Conservation (phyloP, 2,113 vertebrate genomes). For the Vicugna pacos region DNA sequence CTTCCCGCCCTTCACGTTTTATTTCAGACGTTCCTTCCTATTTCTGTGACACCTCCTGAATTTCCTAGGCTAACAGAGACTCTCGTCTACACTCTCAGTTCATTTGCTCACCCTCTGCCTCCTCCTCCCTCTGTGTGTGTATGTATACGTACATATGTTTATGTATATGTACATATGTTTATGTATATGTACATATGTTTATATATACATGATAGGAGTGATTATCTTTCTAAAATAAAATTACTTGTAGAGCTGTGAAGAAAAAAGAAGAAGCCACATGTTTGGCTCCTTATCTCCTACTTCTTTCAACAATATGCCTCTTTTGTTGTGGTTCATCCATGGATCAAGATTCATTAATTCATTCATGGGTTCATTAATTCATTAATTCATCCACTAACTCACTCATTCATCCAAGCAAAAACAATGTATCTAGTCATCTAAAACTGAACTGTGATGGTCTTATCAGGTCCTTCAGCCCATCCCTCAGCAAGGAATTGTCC, state of each 20-base stretch:
- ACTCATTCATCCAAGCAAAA: neutral
- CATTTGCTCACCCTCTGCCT: neutral
- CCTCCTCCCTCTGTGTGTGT: neutral
- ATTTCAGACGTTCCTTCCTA: neutral
- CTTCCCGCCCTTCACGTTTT: neutral
- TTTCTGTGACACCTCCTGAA: neutral
- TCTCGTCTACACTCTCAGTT: neutral
- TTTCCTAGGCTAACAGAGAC: neutral
- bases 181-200: neutral
- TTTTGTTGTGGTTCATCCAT: neutral
- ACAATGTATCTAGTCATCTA: neutral
- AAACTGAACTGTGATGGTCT: neutral
- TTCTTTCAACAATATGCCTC: neutral
- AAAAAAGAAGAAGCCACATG: neutral
- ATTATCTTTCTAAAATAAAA: neutral
- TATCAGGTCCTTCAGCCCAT: neutral
- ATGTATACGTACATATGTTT: too few species aligned
- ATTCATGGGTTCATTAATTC: neutral
- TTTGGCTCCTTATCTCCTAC: neutral
- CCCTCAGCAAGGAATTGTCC: neutral
- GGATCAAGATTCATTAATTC: neutral
- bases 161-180: neutral
- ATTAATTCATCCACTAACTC: constrained; percentile 1
- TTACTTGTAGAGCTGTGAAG: neutral
- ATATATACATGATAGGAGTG: neutral